Base-by-base conservation (phyloP, 2,888 invertebrate species). In the Crematogaster levior region DNA sequence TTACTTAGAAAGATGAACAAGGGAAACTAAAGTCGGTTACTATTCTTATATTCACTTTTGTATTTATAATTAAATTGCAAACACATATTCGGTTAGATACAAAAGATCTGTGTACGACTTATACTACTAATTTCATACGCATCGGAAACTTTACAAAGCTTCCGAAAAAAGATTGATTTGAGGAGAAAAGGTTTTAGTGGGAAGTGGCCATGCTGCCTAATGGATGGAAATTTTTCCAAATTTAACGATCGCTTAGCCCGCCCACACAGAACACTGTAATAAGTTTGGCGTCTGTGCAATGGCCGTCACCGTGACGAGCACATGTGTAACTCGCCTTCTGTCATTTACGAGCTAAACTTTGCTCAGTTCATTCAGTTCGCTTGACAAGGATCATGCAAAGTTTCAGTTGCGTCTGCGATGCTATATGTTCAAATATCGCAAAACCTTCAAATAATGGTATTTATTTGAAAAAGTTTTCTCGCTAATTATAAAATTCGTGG, bases 261-360 rank as follows among this genome's bases (percentile, higher is more conserved):
- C 93, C 94, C 93, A 93, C 93, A 91, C 91, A 85, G 91, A 91
- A 91, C 89, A 88, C 88, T 90, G 89, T 88, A 90, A 88, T 89
- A 89, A 89, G 90, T 90, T 90, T 87, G 90, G 89, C 91, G 93
- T 93, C 93, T 93, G 92, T 92, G 90, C 89, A 93, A 93, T 92
- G 93, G 93, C 92, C 93, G 93, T 93, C 92, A 93, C 92, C 93
- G 93, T 93, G 93, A 94, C 93, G 94, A 93, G 93, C 93, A 93
- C 94, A 93, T 93, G 93, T 93, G 91, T 90, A 92, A 89, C 92
- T 93, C 92, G 92, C 89, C 92, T 93, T 93, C 91, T 93, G 93
- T 93, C 93, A 93, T 91, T 93, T 91, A 70, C 91, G 87, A 87
- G 83, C 79, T 72, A 81, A 85, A 83, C 85, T 80, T 46, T 40